These are phyloP conservation scores for Hypomecis punctinalis DNA, from an alignment of 2,888 invertebrate genomes.

Conservation along the genomic window DNA sequence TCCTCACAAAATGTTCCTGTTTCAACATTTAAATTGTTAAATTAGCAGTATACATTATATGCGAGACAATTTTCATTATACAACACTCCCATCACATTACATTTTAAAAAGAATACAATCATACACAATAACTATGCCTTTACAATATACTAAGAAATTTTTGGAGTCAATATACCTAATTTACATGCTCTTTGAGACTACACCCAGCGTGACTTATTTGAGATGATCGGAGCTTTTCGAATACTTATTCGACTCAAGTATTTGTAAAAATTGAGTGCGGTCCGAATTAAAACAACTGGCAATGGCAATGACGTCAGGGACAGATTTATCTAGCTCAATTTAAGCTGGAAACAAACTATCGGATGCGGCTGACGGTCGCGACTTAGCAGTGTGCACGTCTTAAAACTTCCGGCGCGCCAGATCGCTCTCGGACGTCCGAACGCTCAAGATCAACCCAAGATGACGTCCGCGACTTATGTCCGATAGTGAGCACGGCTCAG, in stretches of 20 bases:
- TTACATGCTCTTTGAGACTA: slow-evolving; percentile 69
- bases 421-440: no score
- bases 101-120: slow-evolving; percentile 71
- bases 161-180: slow-evolving; percentile 77
- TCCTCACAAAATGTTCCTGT: slow-evolving; percentile 22
- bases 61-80: slow-evolving; percentile 43
- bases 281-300: no score
- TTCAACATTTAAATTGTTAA: slow-evolving; percentile 56
- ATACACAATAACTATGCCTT: slow-evolving; percentile 71
- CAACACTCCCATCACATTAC: slow-evolving; percentile 66
- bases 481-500: no score
- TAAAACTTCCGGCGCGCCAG: no score
- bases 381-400: no score
- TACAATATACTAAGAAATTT: slow-evolving; percentile 73
- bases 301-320: no score
- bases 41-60: slow-evolving; percentile 70
- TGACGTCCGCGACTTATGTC: no score
- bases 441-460: no score
- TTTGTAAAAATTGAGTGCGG: neutral
- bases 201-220: slow-evolving; percentile 59
- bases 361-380: no score
- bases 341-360: no score
- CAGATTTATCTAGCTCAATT: no score
- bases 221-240: neutral
- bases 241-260: neutral